phyloP scores from a whole-genome alignment of 1,140 invertebrate genomes.

The Campodea augens region DNA sequence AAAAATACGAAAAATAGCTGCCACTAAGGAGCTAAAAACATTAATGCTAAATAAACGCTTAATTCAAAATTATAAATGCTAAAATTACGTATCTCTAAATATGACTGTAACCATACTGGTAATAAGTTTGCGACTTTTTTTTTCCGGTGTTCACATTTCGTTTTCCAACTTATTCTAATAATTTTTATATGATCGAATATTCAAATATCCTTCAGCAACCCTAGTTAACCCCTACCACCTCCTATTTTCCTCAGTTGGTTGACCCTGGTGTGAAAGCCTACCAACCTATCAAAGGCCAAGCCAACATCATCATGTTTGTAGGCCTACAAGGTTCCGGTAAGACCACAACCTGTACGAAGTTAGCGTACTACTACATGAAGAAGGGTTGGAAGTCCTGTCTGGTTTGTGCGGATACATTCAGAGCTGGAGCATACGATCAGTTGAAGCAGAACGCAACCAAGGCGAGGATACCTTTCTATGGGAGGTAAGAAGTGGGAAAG shows the following conservation, averaged over 20 bases:
- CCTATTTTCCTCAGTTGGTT: conserved; percentile 75
- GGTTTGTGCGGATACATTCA: conserved; percentile 98
- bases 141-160: too few relatives aligned
- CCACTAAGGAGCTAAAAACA: too few relatives aligned
- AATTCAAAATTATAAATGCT: too few relatives aligned
- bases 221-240: too few relatives aligned
- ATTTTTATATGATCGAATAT: too few relatives aligned
- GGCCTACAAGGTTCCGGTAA: conserved; percentile 97
- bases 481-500: conserved; percentile 43
- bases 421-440: conserved; percentile 99
- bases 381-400: conserved; percentile 99
- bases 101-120: too few relatives aligned
- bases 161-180: too few relatives aligned
- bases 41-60: too few relatives aligned
- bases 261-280: conserved; percentile 97
- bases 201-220: too few relatives aligned
- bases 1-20: too few relatives aligned
- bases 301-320: conserved; percentile 99
- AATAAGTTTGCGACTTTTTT: too few relatives aligned
- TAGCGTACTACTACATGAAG: conserved; percentile 96
- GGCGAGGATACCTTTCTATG: conserved; percentile 99
- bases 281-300: conserved; percentile 83
- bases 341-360: conserved; percentile 98
- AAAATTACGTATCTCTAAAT: too few relatives aligned
- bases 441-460: conserved; percentile 99